Evolutionary conservation across 2,888 invertebrate genomes (phyloP).

Genomic region (Hecatera dysodea): DNA sequence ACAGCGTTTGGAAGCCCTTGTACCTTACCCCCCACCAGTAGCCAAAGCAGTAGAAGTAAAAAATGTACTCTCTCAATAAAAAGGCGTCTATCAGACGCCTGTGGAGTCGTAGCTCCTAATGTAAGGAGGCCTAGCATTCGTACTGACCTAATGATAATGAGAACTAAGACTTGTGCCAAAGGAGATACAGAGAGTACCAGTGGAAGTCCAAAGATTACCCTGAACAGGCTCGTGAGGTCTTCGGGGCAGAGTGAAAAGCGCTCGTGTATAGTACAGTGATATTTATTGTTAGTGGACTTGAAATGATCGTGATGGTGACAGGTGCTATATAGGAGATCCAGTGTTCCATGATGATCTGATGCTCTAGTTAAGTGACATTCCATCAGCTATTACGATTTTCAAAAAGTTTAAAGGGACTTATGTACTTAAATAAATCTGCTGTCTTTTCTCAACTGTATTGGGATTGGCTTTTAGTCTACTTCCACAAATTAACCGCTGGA

Average conservation of each 20-base stretch:
- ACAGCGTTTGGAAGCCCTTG: constrained; percentile 95
- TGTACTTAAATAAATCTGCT: not conserved
- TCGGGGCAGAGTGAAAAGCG: constrained; percentile 86
- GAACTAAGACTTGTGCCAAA: constrained; percentile 95
- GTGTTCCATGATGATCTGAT: constrained; percentile 28
- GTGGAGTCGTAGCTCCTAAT: constrained; percentile 97
- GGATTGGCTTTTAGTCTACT: too few species aligned
- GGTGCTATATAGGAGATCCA: constrained; percentile 60
- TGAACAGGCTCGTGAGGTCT: constrained; percentile 87
- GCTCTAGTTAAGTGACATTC: not conserved
- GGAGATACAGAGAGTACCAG: constrained; percentile 92
- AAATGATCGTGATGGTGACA: constrained; percentile 24
- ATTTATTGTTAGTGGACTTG: constrained; percentile 60
- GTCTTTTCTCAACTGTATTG: too few species aligned
- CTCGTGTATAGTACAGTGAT: constrained; percentile 89
- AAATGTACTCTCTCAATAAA: constrained; percentile 95
- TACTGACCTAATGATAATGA: constrained; percentile 97
- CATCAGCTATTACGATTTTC: not conserved
- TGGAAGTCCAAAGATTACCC: constrained; percentile 88
- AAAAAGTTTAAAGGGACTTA: not conserved
- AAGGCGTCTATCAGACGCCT: constrained; percentile 95
- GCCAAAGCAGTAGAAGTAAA: constrained; percentile 92
- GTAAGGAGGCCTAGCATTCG: constrained; percentile 96
- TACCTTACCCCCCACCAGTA: constrained; percentile 93
- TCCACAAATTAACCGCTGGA: too few species aligned